These are phyloP conservation scores for Petrocephalus schoutedeni DNA, from an alignment of 2,797 vertebrate genomes.

Conservation along the genomic window DNA sequence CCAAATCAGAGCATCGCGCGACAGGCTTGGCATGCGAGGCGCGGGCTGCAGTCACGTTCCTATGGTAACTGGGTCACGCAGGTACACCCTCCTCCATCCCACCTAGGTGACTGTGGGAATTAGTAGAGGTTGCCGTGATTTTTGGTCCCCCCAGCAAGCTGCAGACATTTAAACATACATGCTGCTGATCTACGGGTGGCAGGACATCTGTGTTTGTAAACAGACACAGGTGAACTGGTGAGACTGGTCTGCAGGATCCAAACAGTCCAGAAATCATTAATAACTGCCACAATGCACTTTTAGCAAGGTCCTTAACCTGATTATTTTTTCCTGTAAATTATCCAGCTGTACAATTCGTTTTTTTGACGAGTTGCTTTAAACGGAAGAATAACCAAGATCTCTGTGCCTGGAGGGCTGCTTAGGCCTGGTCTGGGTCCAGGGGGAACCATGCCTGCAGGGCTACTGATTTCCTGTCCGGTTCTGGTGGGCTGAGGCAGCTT, in stretches of 20 bases:
- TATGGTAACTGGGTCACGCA: slow-evolving; percentile 58
- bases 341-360: neutral
- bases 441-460: neutral
- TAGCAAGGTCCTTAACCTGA: neutral
- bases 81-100: slow-evolving; percentile 52
- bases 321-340: neutral
- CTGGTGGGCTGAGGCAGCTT: neutral
- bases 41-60: slow-evolving; percentile 46
- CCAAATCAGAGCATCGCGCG: neutral
- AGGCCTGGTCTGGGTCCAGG: neutral
- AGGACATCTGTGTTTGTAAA: neutral
- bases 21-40: neutral
- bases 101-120: slow-evolving; percentile 63
- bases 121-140: slow-evolving; percentile 34
- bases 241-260: neutral
- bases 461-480: neutral
- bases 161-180: neutral
- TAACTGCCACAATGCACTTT: neutral
- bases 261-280: neutral
- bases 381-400: neutral
- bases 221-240: neutral
- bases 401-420: too few relatives aligned
- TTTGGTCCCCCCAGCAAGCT: neutral
- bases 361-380: neutral
- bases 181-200: neutral